Evolutionary conservation across 2,888 invertebrate genomes (phyloP).

Genomic region (Tenthredo mesomela): DNA sequence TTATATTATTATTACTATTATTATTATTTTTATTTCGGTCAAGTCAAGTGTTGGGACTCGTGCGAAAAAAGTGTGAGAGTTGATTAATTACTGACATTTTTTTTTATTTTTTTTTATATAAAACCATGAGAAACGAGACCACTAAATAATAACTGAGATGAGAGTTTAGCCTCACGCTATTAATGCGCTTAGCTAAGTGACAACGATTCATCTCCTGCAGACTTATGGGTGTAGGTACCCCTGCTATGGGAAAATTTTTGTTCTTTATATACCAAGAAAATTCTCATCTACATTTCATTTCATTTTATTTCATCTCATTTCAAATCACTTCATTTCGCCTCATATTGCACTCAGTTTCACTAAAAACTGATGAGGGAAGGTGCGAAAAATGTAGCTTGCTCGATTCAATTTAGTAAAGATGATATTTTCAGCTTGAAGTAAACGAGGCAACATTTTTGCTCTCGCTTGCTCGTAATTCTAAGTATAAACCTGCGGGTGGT

Average conservation of each 20-base stretch:
- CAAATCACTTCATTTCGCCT: neutral
- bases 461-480: neutral
- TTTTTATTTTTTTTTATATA: neutral
- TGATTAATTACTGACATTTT: conserved; percentile 33
- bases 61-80: neutral
- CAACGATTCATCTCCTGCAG: conserved; percentile 19
- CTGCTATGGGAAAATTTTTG: neutral
- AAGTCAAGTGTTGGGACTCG: neutral
- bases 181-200: neutral
- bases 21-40: neutral
- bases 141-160: conserved; percentile 18
- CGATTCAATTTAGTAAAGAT: conserved; percentile 15
- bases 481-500: neutral
- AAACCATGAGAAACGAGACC: conserved; percentile 10
- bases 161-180: conserved; percentile 4
- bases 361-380: neutral
- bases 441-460: neutral
- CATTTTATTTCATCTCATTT: neutral
- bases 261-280: neutral
- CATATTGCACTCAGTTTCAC: neutral
- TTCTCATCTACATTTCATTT: neutral
- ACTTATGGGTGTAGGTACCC: neutral
- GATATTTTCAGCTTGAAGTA: conserved; percentile 14
- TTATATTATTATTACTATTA: neutral
- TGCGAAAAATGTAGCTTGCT: neutral